These are phyloP conservation scores for Lanius collurio DNA, from an alignment of 2,113 vertebrate genomes.

Conservation along the genomic window DNA sequence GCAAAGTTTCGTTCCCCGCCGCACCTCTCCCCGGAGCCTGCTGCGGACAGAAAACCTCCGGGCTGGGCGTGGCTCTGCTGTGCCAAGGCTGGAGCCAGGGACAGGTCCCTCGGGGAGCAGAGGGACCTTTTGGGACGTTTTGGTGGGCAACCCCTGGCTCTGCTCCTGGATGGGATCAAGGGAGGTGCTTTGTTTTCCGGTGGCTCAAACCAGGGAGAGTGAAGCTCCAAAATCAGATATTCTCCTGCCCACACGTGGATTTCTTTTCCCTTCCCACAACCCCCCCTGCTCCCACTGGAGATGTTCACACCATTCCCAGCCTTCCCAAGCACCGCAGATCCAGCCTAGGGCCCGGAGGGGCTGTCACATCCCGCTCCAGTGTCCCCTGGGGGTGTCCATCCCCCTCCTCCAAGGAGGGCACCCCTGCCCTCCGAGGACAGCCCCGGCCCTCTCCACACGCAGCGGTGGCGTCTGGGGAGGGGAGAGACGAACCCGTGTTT, in stretches of 20 bases:
- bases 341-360: fast-evolving
- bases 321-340: fast-evolving
- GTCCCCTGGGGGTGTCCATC: fast-evolving
- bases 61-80: neutral
- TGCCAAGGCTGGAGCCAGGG: neutral
- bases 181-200: neutral
- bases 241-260: neutral
- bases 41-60: neutral
- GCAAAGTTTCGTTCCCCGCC: fast-evolving
- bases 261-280: neutral
- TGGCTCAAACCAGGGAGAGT: neutral
- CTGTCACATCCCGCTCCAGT: fast-evolving
- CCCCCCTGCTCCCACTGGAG: neutral
- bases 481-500: fast-evolving
- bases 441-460: neutral
- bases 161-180: fast-evolving
- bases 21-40: neutral
- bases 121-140: neutral
- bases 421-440: fast-evolving
- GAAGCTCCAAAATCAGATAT: neutral
- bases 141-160: neutral
- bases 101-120: fast-evolving
- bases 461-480: fast-evolving
- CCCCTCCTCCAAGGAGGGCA: neutral
- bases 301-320: fast-evolving